Base-by-base conservation (phyloP, 2,888 invertebrate species). In the Pogonocherus hispidulus region DNA sequence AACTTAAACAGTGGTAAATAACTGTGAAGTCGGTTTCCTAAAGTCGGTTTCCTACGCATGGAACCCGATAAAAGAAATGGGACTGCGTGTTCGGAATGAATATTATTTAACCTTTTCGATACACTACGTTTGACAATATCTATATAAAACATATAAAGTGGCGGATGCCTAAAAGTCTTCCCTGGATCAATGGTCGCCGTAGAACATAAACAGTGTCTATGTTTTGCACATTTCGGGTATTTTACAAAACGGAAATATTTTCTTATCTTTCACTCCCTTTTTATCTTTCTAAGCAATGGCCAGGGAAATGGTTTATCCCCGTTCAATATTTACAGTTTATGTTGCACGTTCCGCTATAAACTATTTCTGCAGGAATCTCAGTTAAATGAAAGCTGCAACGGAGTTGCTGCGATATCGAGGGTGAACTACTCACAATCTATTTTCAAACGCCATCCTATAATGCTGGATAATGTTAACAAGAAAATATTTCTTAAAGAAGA, bases 31-130 rank as follows among this genome's bases (percentile, higher is more conserved):
- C 71, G 74, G 68, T 76, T 77, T 76, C 69, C 77, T 71, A 77
- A 73, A 75, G 74, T 75, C 71, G 74, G 68, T 76, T 77, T 76
- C 69, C 77, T 71, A 77, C 78, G 76, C 76, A 77, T 77, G 76
- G 71, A 73, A 75, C 75, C 67, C 77, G 75, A 79, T 79, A 79
- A 79, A 79, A 76, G 78, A 77, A 79, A 78, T 74, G 69, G 75
- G 66, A 57, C 71, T 75, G 75, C 79, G 79, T 79, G 79, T 72
- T 69, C 68, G 54, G 79, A 76, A 76, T 78, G 74, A 78, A 77
- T 75, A 77, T 78, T 70, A 67, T 74, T 72, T 62, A 75, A 70
- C 74, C 70, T 74, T 70, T 74, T 70, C 76, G 76, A 76, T 76
- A 75, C 76, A 76, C 73, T 67, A 70, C 69, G 67, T 67, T 67